Evolutionary conservation across 2,888 invertebrate genomes (phyloP).

Genomic region (Phorcus lineatus): DNA sequence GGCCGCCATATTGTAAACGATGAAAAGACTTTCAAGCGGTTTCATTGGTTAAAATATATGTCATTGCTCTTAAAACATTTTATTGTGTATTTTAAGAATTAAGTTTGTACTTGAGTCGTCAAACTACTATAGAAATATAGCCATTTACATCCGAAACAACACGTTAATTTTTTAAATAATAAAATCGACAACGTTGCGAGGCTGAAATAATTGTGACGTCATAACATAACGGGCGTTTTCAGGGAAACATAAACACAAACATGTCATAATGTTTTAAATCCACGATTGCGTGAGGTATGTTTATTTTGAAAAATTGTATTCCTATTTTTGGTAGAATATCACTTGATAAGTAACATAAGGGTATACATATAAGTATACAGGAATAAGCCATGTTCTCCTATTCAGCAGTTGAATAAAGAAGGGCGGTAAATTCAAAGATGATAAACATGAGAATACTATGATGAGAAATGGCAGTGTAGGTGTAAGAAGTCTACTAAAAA

Average conservation of each 20-base stretch:
- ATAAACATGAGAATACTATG: no score
- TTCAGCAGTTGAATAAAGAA: no score
- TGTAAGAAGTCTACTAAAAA: no score
- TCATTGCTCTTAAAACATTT: not conserved
- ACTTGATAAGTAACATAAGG: no score
- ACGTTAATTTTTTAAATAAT: not conserved
- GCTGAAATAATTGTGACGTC: not conserved
- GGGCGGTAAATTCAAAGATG: no score
- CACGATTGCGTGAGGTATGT: not conserved
- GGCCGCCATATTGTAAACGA: not conserved
- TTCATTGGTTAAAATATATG: not conserved
- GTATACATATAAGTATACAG: no score
- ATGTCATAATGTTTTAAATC: not conserved
- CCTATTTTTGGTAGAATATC: no score
- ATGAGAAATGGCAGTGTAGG: no score
- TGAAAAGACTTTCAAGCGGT: not conserved
- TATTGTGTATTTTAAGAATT: not conserved
- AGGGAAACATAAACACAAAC: conserved; percentile 3
- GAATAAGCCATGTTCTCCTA: no score
- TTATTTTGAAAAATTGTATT: not conserved
- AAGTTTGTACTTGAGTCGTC: not conserved
- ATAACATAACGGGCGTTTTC: conserved; percentile 9
- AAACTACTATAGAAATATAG: no score
- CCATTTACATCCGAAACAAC: no score
- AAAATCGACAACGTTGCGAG: not conserved